These are phyloP conservation scores for Anas bahamensis DNA, from an alignment of 2,797 vertebrate species.

Conservation along the genomic window DNA sequence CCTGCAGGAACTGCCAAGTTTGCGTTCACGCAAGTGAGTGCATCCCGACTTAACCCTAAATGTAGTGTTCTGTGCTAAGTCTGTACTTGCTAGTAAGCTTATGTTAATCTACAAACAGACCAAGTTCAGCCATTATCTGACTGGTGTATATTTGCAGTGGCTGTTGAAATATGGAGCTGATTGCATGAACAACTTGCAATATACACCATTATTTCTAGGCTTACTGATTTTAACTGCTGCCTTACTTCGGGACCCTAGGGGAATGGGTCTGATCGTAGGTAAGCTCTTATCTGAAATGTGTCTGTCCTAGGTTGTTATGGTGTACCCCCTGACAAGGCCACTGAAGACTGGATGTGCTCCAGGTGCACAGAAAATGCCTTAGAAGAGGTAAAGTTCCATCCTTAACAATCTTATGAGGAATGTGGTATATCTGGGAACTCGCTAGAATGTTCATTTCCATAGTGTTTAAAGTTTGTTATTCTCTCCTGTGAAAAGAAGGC, in stretches of 20 bases:
- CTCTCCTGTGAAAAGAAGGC: background rate
- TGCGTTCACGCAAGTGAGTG: conserved; percentile 94
- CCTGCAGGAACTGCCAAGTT: conserved; percentile 91
- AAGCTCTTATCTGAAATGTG: background rate
- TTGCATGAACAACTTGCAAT: background rate
- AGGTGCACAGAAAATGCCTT: conserved; percentile 92
- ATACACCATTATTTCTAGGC: background rate
- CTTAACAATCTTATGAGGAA: too few relatives aligned
- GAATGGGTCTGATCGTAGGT: background rate
- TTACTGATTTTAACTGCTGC: background rate
- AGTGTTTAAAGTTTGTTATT: background rate
- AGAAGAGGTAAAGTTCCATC: conserved; percentile 83
- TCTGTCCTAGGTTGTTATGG: conserved; percentile 91
- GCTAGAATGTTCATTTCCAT: background rate
- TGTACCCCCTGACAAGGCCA: conserved; percentile 85
- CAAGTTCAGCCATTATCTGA: background rate
- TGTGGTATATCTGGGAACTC: background rate
- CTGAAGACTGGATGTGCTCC: conserved; percentile 91
- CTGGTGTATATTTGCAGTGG: background rate
- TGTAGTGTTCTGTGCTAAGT: background rate
- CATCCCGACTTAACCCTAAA: background rate
- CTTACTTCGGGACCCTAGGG: background rate
- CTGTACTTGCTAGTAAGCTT: background rate
- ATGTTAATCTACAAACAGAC: background rate
- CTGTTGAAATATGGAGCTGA: background rate